Base-by-base conservation (phyloP, 2,113 vertebrate species). In the Actenoides hombroni region DNA sequence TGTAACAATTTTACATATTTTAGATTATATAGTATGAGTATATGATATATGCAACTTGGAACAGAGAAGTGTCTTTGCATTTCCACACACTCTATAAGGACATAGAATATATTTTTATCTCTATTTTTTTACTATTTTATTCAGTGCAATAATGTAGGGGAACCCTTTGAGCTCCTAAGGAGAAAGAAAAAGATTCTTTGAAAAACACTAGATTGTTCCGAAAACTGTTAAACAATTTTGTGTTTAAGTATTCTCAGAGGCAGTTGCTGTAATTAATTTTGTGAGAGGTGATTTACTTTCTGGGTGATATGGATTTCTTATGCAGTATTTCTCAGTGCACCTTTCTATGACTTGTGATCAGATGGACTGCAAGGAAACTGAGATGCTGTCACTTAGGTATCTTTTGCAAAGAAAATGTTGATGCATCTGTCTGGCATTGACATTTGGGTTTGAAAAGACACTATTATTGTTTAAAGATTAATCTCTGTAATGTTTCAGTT, bases 401-500 rank as follows among this genome's bases (percentile, higher is more conserved):
- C 42, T 21, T 53, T 51, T 75, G n/a, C 2, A 24, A 89, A 40
- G 51, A 48, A 86, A 80, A 67, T n/a, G 33, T 69, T 68, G 87
- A 31, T 24, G 25, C 60, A 61, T 68, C 59, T 42, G 49, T 54
- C 77, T 88, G 28, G 28, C 16, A 1, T n/a, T 86, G 63, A 90
- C 68, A 39, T 69, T 82, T 82, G 46, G 48, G n/a, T 51, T 61
- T 83, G 73, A 85, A 83, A 83, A 92, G 35, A 25, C 57, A 75
- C 61, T 57, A 68, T 35, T 57, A 85, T 48, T 70, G 51, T 92
- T 92, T 86, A 88, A 86, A 90, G 75, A 92, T 79, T 88, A 57
- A 77, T 88, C 46, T 96, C 79, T 39, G 20, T 89, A 81, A 65
- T 67, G n/a, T 67, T 92, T 86, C 65, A 49, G 61, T 93, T 92